Evolutionary conservation across 2,797 vertebrate species (phyloP), one percentile per base, ranked within the genome.

Genomic region (Anableps anableps): DNA sequence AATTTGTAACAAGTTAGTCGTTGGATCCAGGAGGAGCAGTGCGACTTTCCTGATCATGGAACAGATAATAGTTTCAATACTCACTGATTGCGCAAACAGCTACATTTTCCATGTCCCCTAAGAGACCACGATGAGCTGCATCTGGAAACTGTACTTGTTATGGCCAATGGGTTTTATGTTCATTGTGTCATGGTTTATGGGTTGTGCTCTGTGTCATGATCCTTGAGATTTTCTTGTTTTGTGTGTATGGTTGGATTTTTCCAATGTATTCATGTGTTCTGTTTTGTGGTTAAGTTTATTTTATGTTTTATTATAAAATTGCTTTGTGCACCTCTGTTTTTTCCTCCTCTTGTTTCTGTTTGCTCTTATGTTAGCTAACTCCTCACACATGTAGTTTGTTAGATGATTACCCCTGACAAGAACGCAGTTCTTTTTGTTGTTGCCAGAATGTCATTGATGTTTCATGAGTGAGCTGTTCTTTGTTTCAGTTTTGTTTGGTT

Each of bases 371-470:
- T 38, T 74, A 41, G 51, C 51, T 21, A 53, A 45, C n/a, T 60
- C 26, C 74, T 38, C 38, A 45, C 74, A 73, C 48, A 41, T 75
- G 41, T 43, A 43, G 26, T 45, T 31, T 60, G 53, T 75, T 75
- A 41, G 51, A 58, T 43, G 26, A 58, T 53, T 58, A 58, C 31
- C 41, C 34, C n/a, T 58, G 73, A 41, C 51, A 50, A 41, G 36
- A 68, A 50, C 47, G 51, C 51, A 23, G 31, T 50, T 36, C n/a
- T n/a, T 53, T 58, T 58, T 75, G 74, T 60, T 68, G 64, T 58
- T 73, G 72, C 48, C 72, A 73, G 48, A 31, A 50, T 73, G 72
- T 50, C 47, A 73, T 73, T 34, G 51, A 50, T 23, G 72, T 73
- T 73, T 73, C 31, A 31, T 34, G 47, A 50, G 72, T 48, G 48